phyloP scores from a whole-genome alignment of 2,797 vertebrate species.

The Yasuhikotakia modesta region DNA sequence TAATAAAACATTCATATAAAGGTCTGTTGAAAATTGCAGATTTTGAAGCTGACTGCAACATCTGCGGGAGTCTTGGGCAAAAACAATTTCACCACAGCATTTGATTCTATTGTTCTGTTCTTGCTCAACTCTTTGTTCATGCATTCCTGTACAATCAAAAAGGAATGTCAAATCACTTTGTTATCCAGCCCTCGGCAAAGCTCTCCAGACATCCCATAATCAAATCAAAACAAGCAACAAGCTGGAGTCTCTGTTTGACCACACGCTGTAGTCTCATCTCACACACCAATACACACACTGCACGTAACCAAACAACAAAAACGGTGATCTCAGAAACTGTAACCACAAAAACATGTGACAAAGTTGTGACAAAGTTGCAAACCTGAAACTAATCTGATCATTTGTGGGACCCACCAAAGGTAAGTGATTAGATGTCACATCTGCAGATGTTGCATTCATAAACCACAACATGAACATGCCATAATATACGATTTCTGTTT shows the following conservation, averaged over 20 bases:
- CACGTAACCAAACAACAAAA: constrained; percentile 31
- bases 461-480: not conserved
- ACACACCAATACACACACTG: not conserved
- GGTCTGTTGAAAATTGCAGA: constrained; percentile 9
- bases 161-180: constrained; percentile 77
- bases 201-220: constrained; percentile 76
- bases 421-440: not conserved
- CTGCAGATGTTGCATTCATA: not conserved
- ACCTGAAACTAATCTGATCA: constrained; percentile 19
- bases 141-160: constrained; percentile 78
- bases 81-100: constrained; percentile 68
- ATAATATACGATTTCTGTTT: constrained; percentile 13
- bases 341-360: constrained; percentile 27
- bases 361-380: constrained; percentile 19
- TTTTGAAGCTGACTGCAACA: constrained; percentile 27
- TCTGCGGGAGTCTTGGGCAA: constrained; percentile 35
- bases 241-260: constrained; percentile 59
- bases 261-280: constrained; percentile 34
- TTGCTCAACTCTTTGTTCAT: constrained; percentile 70
- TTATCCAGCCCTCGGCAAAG: constrained; percentile 69
- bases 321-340: constrained; percentile 28
- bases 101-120: constrained; percentile 71
- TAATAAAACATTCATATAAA: not conserved
- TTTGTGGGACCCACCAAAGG: not conserved
- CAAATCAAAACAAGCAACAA: constrained; percentile 79